These are phyloP conservation scores for Aurelia aurita DNA, from an alignment of 30 jellyfish, hydroid and myxozoan genomes.

Conservation along the genomic window DNA sequence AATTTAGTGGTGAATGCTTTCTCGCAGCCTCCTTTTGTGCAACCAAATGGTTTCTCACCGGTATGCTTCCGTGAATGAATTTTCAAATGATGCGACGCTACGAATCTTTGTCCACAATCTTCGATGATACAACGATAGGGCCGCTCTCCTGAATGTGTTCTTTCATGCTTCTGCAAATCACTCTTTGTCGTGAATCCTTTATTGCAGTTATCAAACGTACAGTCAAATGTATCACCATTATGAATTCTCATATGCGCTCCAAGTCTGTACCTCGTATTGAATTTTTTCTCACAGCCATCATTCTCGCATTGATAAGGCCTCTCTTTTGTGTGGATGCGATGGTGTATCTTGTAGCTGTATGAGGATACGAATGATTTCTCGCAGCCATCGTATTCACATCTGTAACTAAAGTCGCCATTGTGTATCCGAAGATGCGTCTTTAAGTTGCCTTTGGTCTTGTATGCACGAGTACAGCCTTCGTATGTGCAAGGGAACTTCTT, in stretches of 20 bases:
- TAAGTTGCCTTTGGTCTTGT: constrained; percentile 90
- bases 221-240: constrained; percentile 84
- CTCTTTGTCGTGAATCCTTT: constrained; percentile 92
- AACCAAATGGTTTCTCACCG: constrained; percentile 87
- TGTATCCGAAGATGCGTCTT: constrained; percentile 86
- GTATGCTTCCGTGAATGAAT: constrained; percentile 77
- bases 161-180: constrained; percentile 84
- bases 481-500: constrained; percentile 81
- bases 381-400: constrained; percentile 90
- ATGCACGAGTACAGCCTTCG: constrained; percentile 83
- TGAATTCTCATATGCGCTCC: constrained; percentile 90
- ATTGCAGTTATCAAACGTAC: constrained; percentile 77
- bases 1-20: constrained; percentile 76
- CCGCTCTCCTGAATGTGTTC: constrained; percentile 92
- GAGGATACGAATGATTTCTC: constrained; percentile 91
- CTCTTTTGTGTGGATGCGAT: constrained; percentile 90
- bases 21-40: constrained; percentile 84
- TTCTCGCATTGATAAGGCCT: constrained; percentile 84
- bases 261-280: constrained; percentile 83
- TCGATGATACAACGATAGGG: constrained; percentile 84
- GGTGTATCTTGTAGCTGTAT: constrained; percentile 88
- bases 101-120: constrained; percentile 77
- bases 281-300: constrained; percentile 87
- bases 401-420: constrained; percentile 83
- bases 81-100: constrained; percentile 90